Percentiles rank a stretch among this genome's conserved stretches.
Evolutionary conservation across 2,113 vertebrate species (phyloP).

Genomic region (Petromus typicus): DNA sequence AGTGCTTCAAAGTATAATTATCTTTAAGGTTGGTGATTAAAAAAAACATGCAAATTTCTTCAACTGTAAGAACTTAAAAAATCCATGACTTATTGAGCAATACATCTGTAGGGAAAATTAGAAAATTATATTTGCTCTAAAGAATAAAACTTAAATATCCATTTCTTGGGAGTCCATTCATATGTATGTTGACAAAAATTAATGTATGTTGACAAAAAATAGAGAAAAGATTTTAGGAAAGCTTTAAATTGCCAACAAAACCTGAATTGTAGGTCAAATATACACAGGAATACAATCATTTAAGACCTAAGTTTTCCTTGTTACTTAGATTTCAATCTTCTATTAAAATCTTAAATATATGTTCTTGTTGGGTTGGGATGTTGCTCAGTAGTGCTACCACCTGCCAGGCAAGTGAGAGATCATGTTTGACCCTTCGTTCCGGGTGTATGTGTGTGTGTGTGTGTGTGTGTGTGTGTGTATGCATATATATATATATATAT

Average conservation of each 20-base stretch:
- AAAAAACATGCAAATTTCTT: background rate
- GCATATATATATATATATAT: no score
- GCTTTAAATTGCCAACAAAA: background rate
- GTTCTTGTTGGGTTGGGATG: background rate
- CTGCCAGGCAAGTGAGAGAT: no score
- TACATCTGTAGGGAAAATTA: background rate
- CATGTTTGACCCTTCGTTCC: no score
- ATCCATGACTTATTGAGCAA: slow-evolving; percentile 29
- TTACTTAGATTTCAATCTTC: background rate
- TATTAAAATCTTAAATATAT: background rate
- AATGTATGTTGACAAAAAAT: background rate
- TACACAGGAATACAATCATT: background rate
- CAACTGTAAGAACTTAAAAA: background rate
- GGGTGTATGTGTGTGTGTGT: no score
- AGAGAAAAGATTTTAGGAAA: background rate
- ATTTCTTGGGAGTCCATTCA: background rate
- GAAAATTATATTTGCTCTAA: slow-evolving; percentile 23
- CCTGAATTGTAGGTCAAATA: background rate
- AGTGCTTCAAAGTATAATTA: background rate
- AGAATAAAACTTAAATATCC: background rate
- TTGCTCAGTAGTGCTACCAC: no score
- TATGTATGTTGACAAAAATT: background rate
- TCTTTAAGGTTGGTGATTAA: background rate
- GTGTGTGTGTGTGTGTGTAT: no score
- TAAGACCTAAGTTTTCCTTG: background rate